These are phyloP conservation scores for Spatulosminthurus flaviceps DNA, from an alignment of 2,888 invertebrate genomes.

Conservation along the genomic window DNA sequence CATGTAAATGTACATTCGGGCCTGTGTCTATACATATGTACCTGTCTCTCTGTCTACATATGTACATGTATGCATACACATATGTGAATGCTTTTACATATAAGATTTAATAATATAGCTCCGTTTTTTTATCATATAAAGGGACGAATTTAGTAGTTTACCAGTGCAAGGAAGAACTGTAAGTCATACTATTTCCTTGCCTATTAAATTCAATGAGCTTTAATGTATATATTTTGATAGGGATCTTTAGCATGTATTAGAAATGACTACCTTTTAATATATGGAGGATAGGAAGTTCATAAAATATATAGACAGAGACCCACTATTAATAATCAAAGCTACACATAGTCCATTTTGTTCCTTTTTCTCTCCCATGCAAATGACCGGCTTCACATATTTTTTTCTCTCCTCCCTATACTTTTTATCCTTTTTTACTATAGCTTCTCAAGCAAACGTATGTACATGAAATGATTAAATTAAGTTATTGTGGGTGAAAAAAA, in stretches of 20 bases:
- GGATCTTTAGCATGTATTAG: neutral
- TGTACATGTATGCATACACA: neutral
- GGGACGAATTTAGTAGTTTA: too few relatives aligned
- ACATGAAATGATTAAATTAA: neutral
- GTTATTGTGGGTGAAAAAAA: neutral
- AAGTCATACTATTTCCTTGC: neutral
- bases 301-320: neutral
- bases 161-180: too few relatives aligned
- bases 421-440: neutral
- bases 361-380: conserved; percentile 9
- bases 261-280: neutral
- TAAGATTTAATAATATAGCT: too few relatives aligned
- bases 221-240: neutral
- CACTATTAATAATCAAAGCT: too few relatives aligned
- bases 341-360: neutral
- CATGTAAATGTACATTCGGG: too few relatives aligned
- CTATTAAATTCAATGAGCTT: neutral
- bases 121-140: too few relatives aligned
- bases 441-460: neutral
- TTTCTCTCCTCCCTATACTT: neutral
- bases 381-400: conserved; percentile 6
- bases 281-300: neutral
- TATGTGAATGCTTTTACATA: neutral
- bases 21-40: too few relatives aligned
- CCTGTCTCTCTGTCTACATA: too few relatives aligned